Percentiles rank a stretch among this genome's conserved stretches.
Conservation (phyloP, 1,140 invertebrate species). For the Drosophila virilis region DNA sequence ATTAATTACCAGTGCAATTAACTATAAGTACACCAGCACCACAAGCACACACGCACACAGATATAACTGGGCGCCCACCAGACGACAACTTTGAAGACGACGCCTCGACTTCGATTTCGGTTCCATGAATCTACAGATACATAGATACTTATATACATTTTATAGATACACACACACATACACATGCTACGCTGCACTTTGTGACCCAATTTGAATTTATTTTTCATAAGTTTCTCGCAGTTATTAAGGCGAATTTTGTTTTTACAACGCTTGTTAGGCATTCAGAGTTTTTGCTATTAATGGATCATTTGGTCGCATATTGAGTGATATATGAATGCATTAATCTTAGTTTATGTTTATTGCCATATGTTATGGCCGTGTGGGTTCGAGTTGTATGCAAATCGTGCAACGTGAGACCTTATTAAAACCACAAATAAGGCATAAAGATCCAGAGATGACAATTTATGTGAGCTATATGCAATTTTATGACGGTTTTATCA, state of each 20-base stretch:
- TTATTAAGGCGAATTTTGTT: constrained; percentile 53
- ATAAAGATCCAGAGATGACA: constrained; percentile 1
- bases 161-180: constrained; percentile 4
- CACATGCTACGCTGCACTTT: constrained; percentile 56
- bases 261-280: constrained; percentile 40
- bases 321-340: constrained; percentile 81
- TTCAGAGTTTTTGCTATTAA: constrained; percentile 39
- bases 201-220: constrained; percentile 71
- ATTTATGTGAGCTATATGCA: constrained; percentile 61
- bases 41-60: constrained; percentile 35
- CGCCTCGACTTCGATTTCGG: constrained; percentile 25
- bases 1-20: constrained; percentile 83
- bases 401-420: constrained; percentile 58
- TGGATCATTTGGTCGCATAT: constrained; percentile 53
- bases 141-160: constrained; percentile 15
- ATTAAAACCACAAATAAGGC: constrained; percentile 17
- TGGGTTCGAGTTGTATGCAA: constrained; percentile 60
- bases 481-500: constrained; percentile 62
- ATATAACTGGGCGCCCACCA: constrained; percentile 9
- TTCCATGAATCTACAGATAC: constrained; percentile 12
- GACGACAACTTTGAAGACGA: constrained; percentile 21
- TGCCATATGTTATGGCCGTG: constrained; percentile 38
- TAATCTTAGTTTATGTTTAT: constrained; percentile 82
- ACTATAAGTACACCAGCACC: constrained; percentile 71
- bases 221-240: constrained; percentile 44